phyloP scores from a whole-genome alignment of 2,113 vertebrate genomes.

The Pungitius pungitius region DNA sequence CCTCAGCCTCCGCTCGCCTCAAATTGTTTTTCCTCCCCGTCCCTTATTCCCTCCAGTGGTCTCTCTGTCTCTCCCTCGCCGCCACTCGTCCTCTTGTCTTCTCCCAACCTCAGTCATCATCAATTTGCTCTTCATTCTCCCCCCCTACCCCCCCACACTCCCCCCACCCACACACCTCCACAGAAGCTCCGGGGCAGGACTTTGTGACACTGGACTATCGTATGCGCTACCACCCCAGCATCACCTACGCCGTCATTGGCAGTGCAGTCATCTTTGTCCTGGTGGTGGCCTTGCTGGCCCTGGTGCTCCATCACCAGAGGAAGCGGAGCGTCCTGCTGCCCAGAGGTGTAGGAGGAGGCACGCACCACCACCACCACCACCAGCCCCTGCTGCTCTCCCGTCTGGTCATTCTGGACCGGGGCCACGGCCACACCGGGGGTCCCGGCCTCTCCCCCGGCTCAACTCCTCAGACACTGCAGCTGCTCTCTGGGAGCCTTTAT shows the following conservation, averaged over 20 bases:
- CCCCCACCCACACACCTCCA: not conserved
- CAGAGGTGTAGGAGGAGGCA: conserved; percentile 73
- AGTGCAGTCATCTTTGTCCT: conserved; percentile 95
- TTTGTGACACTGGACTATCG: conserved; percentile 92
- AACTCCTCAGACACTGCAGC: conserved; percentile 87
- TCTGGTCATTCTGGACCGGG: conserved; percentile 92
- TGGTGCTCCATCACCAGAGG: conserved; percentile 95
- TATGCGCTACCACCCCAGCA: conserved; percentile 93
- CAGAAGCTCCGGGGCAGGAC: conserved; percentile 91
- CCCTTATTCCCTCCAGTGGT: not conserved
- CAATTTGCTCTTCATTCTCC: not conserved
- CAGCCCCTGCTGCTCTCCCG: conserved; percentile 94
- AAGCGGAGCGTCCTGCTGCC: conserved; percentile 93
- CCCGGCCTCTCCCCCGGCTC: conserved; percentile 80
- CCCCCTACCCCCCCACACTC: not conserved
- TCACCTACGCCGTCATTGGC: conserved; percentile 95
- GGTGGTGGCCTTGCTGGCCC: conserved; percentile 91
- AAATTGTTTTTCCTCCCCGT: conserved; percentile 14
- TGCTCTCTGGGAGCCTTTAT: conserved; percentile 86
- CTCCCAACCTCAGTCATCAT: not conserved
- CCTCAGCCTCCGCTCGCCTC: conserved; percentile 9
- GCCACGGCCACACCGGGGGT: conserved; percentile 76
- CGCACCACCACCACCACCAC: conserved; percentile 84
- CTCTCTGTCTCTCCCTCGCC: conserved; percentile 1
- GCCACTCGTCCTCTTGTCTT: not conserved